Base-by-base conservation (phyloP, 2,797 vertebrate species). In the Cichlasoma orientale region DNA sequence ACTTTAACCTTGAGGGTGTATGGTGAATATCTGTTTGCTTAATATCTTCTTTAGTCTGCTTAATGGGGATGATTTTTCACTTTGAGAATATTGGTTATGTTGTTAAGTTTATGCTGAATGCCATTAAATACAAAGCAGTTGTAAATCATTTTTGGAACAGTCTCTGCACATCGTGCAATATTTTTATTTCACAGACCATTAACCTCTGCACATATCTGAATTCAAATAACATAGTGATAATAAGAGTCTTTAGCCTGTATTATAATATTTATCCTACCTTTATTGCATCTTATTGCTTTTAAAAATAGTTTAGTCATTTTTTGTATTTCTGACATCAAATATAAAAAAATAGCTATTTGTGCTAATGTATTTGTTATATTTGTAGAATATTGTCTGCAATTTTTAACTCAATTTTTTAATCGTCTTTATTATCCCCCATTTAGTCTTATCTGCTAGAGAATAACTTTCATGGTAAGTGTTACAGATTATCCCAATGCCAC, bases 1-100 rank as follows among this genome's bases (percentile, higher is more conserved):
- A 55, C 47, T 78, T 79, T 85, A 79, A 85, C 87, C 66, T 82
- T 76, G 77, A 80, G 9, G 31, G 61, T 82, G 16, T 12, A 55
- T 50, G 71, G 74, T 79, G 23, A 63, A 36, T 66, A 71, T 78
- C 23, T 68, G 36, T 54, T 77, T 71, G 38, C 16, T 72, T 47
- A 63, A 72, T 75, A 29, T 82, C 73, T 78, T 21, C 33, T 83
- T 25, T 52, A 19, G 54, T 61, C 27, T 57, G 41, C 50, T 70
- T 52, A 25, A 57, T 79, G 33, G 19, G 71, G 31, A 29, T 25
- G 47, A 70, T 82, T 82, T 55, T 68, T 7, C 33, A 54, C 31
- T 83, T 78, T 69, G 7, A 69, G 29, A 58, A 71, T 75, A 52
- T 70, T 57, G 29, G 19, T 2, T 58, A 53, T 70, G 47, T 61